A percentile compares a stretch with the other conserved stretches of the same genome.
These are phyloP conservation scores for Palloptera scutellata DNA, from an alignment of 2,888 invertebrate genomes.

Conservation along the genomic window DNA sequence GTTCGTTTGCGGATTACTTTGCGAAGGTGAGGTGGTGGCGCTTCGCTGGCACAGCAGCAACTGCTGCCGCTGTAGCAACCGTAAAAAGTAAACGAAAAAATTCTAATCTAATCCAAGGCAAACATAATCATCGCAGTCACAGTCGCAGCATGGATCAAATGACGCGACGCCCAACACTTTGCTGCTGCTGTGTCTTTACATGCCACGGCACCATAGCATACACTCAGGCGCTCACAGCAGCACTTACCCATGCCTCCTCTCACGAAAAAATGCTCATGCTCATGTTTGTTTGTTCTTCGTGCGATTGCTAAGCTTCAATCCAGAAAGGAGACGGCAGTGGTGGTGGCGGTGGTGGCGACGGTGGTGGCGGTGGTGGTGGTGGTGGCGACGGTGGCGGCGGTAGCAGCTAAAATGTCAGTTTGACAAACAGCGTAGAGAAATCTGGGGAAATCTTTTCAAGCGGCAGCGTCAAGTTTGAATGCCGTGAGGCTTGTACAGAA, in stretches of 20 bases:
- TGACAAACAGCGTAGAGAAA: slow-evolving; percentile 58
- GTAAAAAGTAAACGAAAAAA: slow-evolving; percentile 33
- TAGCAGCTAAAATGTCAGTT: slow-evolving; percentile 49
- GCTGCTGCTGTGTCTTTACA: not conserved
- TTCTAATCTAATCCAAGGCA: slow-evolving; percentile 48
- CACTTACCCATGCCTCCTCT: too few relatives aligned
- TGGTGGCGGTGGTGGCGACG: not conserved
- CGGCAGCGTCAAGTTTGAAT: not conserved
- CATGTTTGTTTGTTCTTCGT: too few relatives aligned
- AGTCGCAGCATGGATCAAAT: not conserved
- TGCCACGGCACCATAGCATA: too few relatives aligned
- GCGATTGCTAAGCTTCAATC: too few relatives aligned
- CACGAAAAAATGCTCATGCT: too few relatives aligned
- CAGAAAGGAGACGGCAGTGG: too few relatives aligned
- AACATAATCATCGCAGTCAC: slow-evolving; percentile 36
- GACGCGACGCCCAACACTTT: not conserved
- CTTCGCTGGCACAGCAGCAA: slow-evolving; percentile 7
- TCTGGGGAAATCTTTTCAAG: slow-evolving; percentile 41
- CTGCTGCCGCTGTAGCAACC: slow-evolving; percentile 12
- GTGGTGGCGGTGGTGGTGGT: not conserved
- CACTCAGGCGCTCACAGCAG: too few relatives aligned
- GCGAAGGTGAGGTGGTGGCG: not conserved
- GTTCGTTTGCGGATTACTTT: slow-evolving; percentile 46
- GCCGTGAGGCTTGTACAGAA: not conserved
- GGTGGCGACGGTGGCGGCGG: not conserved